phyloP scores from a whole-genome alignment of 2,888 invertebrate species.

The Platypus cylindrus region DNA sequence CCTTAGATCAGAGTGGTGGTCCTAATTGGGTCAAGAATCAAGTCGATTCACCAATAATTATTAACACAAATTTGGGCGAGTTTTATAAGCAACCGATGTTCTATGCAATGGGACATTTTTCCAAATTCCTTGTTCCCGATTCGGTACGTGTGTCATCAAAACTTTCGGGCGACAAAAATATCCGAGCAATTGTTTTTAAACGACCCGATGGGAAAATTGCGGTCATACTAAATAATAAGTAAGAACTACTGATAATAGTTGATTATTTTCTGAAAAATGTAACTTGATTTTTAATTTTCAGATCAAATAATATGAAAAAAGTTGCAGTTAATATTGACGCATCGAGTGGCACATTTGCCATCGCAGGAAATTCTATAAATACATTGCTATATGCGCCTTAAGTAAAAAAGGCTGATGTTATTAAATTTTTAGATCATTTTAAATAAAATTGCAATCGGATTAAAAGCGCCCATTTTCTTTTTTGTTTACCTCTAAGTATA shows the following conservation, averaged over 20 bases:
- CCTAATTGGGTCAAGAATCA: background rate
- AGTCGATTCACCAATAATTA: constrained; percentile 38
- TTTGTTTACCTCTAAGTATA: too few relatives aligned
- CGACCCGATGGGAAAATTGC: constrained; percentile 38
- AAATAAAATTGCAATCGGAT: too few relatives aligned
- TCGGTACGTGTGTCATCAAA: constrained; percentile 35
- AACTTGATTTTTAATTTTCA: background rate
- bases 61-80: constrained; percentile 45
- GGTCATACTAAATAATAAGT: background rate
- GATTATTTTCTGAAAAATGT: background rate
- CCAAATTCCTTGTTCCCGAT: constrained; percentile 45
- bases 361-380: background rate
- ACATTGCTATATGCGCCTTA: background rate
- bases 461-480: too few relatives aligned
- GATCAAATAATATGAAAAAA: background rate
- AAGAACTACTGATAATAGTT: background rate
- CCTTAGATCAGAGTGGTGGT: background rate
- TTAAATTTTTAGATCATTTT: too few relatives aligned
- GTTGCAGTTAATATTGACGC: constrained; percentile 1
- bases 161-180: constrained; percentile 4
- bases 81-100: constrained; percentile 81
- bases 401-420: too few relatives aligned
- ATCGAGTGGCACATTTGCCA: background rate
- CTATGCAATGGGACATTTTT: constrained; percentile 69
- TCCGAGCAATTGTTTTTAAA: constrained; percentile 35